phyloP scores from a whole-genome alignment of 2,797 vertebrate genomes.

The Sebastes diploproa region DNA sequence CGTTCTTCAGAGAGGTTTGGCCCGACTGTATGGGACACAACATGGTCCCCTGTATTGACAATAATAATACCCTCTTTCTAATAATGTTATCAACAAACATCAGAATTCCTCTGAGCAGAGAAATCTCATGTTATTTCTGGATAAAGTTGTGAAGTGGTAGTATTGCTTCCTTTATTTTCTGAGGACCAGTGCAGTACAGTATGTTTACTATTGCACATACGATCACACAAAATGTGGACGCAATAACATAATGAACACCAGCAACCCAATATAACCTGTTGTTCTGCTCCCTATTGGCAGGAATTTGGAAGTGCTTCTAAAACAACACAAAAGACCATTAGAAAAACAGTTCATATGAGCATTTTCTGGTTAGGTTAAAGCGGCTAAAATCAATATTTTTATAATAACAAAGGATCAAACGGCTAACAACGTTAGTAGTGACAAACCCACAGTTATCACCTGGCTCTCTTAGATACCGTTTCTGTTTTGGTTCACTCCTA shows the following conservation, averaged over 20 bases:
- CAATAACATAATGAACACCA: background rate
- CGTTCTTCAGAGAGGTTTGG: conserved; percentile 60
- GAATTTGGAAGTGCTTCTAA: too few species aligned
- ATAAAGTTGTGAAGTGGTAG: background rate
- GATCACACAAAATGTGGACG: background rate
- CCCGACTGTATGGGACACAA: conserved; percentile 34
- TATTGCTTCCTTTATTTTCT: background rate
- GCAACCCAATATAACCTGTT: too few species aligned
- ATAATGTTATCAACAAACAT: conserved; percentile 1
- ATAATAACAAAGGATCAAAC: background rate
- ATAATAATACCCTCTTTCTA: background rate
- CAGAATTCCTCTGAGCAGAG: background rate
- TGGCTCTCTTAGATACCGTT: background rate
- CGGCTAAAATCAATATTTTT: background rate
- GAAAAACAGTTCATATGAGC: background rate
- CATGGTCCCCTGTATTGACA: conserved; percentile 9
- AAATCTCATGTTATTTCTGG: background rate
- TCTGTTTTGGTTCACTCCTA: background rate
- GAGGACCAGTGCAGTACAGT: background rate
- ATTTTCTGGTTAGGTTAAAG: background rate
- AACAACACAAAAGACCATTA: background rate
- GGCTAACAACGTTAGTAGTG: background rate
- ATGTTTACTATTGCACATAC: background rate
- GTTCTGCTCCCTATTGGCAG: too few species aligned
- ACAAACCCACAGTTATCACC: background rate